These are phyloP conservation scores for Acholoe squamosa DNA, from an alignment of 2,888 invertebrate species.

Conservation along the genomic window DNA sequence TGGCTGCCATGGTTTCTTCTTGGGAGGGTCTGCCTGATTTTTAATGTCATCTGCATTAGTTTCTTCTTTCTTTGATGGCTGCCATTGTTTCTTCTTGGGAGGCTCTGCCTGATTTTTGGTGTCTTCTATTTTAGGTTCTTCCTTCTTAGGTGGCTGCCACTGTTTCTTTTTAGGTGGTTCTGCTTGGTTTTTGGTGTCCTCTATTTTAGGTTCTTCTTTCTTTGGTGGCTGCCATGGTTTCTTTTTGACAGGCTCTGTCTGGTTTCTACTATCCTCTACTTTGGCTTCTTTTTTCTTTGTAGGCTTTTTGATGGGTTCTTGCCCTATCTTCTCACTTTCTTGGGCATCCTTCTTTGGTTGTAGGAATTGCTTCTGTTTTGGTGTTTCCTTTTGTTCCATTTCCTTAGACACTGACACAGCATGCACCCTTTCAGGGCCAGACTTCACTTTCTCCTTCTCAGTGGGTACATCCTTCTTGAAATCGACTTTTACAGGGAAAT, in stretches of 20 bases:
- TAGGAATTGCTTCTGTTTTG: not conserved
- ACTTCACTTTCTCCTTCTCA: not conserved
- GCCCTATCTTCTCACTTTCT: not conserved
- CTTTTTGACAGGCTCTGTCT: not conserved
- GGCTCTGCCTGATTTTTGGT: not conserved
- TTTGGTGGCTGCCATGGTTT: conserved; percentile 32
- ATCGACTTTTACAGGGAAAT: no score
- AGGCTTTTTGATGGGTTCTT: no score
- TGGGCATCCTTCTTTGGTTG: not conserved
- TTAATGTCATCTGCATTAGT: not conserved
- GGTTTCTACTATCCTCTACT: not conserved
- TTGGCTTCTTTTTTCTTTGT: not conserved
- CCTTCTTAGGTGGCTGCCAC: conserved; percentile 3
- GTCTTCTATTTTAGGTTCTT: not conserved
- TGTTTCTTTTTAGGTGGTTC: conserved; percentile 26
- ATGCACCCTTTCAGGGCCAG: not conserved
- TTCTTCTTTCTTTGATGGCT: not conserved
- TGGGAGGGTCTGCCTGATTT: not conserved
- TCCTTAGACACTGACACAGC: no score
- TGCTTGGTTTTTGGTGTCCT: conserved; percentile 13
- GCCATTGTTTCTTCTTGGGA: not conserved
- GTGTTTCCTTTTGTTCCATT: not conserved
- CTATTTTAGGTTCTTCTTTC: not conserved
- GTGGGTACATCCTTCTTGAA: not conserved
- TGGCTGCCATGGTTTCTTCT: not conserved